Evolutionary conservation across 2,113 vertebrate genomes (phyloP), one percentile per base, ranked within the genome.

Genomic region (Indicator maculatus): DNA sequence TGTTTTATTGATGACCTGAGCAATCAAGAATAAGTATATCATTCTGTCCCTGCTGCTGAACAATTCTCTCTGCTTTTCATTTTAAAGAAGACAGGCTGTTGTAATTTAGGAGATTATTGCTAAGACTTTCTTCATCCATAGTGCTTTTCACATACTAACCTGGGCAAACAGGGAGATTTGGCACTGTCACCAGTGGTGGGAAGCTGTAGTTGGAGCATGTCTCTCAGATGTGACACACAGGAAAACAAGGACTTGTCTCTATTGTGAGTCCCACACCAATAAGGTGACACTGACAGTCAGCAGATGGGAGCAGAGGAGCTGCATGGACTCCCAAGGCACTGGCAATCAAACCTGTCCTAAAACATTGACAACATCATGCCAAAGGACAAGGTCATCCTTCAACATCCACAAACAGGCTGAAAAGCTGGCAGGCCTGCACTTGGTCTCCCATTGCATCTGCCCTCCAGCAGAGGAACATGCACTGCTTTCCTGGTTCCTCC

Each of bases 251-350:
- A 87, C 23, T 10, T 50, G 9, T 82, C 23, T 85, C 55, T 45
- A 14, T 65, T 2, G 0, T 4, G 45, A 84, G 28, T 59, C 44
- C 28, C 17, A 5, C 47, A 59, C 14, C 0, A 3, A n/a, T 0
- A 0, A 50, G 17, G 24, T 73, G 86, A 39, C 14, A 3, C 3
- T 59, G 33, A 38, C 50, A 76, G 44, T 17, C 19, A 47, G 18
- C 27, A 33, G 12, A 8, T 13, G 18, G 56, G 9, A 14, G 8
- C 26, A 56, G 24, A 24, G 33, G 45, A 9, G n/a, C 36, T 72
- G 9, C 12, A 17, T 2, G 1, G 19, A 8, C 8, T 3, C 44
- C 36, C 1, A 3, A 44, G 24, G 50, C 31, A 58, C 14, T 38
- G 26, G 5, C 30, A n/a, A 64, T 58, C 58, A 27, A 65, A 47